Base-by-base conservation (phyloP, 2,888 invertebrate genomes). In the Phortica okadai region DNA sequence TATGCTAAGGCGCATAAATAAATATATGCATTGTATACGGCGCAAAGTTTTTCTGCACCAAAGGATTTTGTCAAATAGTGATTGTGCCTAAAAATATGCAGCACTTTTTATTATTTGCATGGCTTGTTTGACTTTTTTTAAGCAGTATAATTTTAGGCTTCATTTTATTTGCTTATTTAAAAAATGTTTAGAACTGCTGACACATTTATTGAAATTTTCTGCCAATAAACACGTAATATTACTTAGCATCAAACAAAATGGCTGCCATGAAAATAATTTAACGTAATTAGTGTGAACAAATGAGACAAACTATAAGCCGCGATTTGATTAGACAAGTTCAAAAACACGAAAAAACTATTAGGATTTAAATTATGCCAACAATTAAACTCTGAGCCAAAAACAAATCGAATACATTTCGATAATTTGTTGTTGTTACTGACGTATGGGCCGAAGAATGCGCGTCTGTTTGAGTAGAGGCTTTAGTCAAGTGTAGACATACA, bases 291-390 rank as follows among this genome's bases (percentile, higher is more conserved):
- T 56, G 70, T 6, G 16, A 6, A 54, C 54, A 33, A 72, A 72
- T 69, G 45, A 69, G 21, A 21, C 45, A 44, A 50, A 69, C 50
- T 69, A 69, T 16, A 16, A 69, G 69, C 69, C 3, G 21, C 69
- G 16, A 44, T 33, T 44, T 67, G 45, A 16, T 25, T 7, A 6
- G 33, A 25, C 25, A 16, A 33, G 16, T 11, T 6, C n/a, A 50
- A 16, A 25, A n/a, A 81, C 80, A 79, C 76, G 77, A 44, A 79
- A 80, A 86, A 88, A 88, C 89, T 87, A 83, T 84, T 86, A 83
- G 79, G 82, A 82, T 76, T 76, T 74, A 78, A 88, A 82, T 86
- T 79, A 88, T 85, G 85, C 86, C 83, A 75, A 82, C 83, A 88
- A 86, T 85, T 88, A 86, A 82, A 78, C 80, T 87, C 80, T 80